Conservation (phyloP, 2,888 invertebrate species). For the Scaptomyza parva region DNA sequence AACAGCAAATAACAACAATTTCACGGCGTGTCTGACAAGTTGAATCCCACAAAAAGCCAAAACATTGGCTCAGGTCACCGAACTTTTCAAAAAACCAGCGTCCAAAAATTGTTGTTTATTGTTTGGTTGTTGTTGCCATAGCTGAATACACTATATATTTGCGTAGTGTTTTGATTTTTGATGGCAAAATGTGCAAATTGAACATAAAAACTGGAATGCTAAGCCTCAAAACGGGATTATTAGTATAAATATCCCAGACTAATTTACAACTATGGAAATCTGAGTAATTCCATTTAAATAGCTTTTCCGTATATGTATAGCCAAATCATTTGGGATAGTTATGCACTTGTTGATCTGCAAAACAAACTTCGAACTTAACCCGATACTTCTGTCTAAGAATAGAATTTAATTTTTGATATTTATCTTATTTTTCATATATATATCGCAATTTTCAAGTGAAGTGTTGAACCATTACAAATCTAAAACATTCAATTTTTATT, state of each 20-base stretch:
- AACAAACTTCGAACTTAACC: neutral
- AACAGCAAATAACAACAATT: constrained; percentile 40
- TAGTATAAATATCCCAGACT: constrained; percentile 44
- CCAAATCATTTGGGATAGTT: constrained; percentile 13
- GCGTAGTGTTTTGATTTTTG: constrained; percentile 44
- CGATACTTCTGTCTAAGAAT: too few relatives aligned
- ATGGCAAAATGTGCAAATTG: constrained; percentile 62
- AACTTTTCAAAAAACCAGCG: constrained; percentile 63
- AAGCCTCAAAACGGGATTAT: constrained; percentile 46
- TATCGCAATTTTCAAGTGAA: too few relatives aligned
- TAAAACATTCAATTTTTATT: neutral
- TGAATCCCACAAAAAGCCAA: constrained; percentile 61
- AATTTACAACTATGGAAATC: constrained; percentile 42
- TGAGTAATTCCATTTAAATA: constrained; percentile 44
- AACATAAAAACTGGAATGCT: constrained; percentile 27
- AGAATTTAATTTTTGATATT: too few relatives aligned
- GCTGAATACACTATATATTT: constrained; percentile 35
- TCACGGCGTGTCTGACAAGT: constrained; percentile 69
- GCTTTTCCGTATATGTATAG: constrained; percentile 12
- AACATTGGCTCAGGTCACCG: constrained; percentile 76
- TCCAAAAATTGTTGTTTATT: constrained; percentile 65
- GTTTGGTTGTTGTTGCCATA: constrained; percentile 33
- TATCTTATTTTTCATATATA: too few relatives aligned
- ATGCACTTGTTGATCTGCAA: constrained; percentile 12
- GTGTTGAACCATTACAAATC: constrained; percentile 1